phyloP scores from a whole-genome alignment of 1,140 invertebrate species.

The Steinernema khuongi region DNA sequence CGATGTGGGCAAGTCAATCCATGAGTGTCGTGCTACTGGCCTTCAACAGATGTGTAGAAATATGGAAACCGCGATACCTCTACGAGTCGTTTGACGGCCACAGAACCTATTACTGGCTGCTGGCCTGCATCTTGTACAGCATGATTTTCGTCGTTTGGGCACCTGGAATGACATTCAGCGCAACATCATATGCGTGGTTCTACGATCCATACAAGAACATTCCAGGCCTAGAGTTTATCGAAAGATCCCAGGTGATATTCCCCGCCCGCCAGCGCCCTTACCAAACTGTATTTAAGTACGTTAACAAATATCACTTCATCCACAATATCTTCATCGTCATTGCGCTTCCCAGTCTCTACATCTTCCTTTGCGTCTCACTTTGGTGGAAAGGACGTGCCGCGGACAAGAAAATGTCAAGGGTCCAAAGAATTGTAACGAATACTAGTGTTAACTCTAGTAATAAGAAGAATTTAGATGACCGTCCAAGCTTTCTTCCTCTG shows the following conservation, averaged over 20 bases:
- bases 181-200: background rate
- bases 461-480: background rate
- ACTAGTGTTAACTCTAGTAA: background rate
- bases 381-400: background rate
- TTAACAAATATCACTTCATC: background rate
- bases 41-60: background rate
- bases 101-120: background rate
- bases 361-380: background rate
- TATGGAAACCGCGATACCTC: background rate
- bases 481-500: background rate
- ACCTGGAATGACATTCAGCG: background rate
- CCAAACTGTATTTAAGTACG: background rate
- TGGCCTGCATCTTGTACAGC: background rate
- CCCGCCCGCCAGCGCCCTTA: background rate
- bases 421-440: background rate
- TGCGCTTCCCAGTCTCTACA: background rate
- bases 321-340: background rate
- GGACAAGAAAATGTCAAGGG: background rate
- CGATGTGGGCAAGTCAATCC: background rate
- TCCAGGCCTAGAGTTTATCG: background rate
- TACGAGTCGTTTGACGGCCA: background rate
- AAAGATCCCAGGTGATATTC: background rate
- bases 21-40: background rate
- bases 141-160: background rate
- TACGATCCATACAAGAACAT: slow-evolving; percentile 6